Conservation (phyloP, 1,140 invertebrate genomes). For the Theocolax elegans region DNA sequence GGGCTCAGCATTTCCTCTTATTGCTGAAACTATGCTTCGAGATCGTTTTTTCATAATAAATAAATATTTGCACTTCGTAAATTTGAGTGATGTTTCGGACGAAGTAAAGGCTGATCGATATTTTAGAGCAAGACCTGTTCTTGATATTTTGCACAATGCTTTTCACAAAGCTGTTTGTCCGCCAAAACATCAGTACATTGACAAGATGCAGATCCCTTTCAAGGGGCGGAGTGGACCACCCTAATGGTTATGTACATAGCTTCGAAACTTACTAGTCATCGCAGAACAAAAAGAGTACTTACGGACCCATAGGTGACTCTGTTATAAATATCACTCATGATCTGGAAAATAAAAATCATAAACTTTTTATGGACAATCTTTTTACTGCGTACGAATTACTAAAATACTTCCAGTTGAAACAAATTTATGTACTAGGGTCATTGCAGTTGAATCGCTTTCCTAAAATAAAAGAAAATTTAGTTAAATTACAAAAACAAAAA, state of each 20-base stretch:
- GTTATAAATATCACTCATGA: constrained; percentile 21
- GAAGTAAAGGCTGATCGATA: constrained; percentile 15
- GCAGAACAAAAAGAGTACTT: background rate
- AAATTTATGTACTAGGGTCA: constrained; percentile 17
- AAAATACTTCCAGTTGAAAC: constrained; percentile 10
- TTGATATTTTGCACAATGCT: constrained; percentile 13
- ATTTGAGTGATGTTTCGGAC: background rate
- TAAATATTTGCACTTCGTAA: constrained; percentile 14
- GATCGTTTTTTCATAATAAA: constrained; percentile 14
- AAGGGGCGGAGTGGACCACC: constrained; percentile 36
- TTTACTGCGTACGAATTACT: constrained; percentile 8
- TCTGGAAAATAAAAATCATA: constrained; percentile 18
- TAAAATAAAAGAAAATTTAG: constrained; percentile 10
- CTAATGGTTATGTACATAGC: constrained; percentile 22
- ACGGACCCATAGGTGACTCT: constrained; percentile 13
- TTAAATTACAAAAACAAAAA: constrained; percentile 9
- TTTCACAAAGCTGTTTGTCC: constrained; percentile 6
- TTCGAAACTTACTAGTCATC: constrained; percentile 21
- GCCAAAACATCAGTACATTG: constrained; percentile 25
- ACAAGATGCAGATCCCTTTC: constrained; percentile 48
- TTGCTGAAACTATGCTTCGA: constrained; percentile 18
- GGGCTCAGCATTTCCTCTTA: background rate
- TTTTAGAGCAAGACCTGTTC: constrained; percentile 3
- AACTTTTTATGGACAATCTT: constrained; percentile 28
- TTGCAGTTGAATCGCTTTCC: constrained; percentile 4